phyloP scores from a whole-genome alignment of 1,140 invertebrate species.

The Drosophila tani region DNA sequence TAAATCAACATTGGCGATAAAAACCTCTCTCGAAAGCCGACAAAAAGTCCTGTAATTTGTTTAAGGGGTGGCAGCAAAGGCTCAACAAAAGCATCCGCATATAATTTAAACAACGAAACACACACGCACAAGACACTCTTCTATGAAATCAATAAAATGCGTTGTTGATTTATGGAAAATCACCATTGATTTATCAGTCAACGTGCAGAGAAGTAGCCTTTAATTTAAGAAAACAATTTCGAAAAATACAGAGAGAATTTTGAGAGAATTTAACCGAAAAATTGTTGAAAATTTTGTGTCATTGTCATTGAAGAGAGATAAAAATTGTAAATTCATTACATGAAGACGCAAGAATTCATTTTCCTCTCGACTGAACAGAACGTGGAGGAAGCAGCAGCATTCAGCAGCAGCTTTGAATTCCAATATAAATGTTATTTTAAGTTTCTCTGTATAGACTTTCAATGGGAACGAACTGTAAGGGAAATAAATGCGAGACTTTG shows the following conservation, averaged over 20 bases:
- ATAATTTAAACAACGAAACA: conserved; percentile 2
- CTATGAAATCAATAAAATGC: conserved; percentile 9
- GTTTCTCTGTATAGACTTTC: conserved; percentile 10
- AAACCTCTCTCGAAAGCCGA: conserved; percentile 2
- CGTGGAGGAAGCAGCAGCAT: too few species aligned
- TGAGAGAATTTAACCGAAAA: background rate
- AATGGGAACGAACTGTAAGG: conserved; percentile 5
- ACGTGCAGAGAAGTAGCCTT: too few species aligned
- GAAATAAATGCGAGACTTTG: background rate
- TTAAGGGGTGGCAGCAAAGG: conserved; percentile 8
- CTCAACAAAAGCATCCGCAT: conserved; percentile 1
- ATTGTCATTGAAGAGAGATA: conserved; percentile 3
- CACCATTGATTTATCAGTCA: too few species aligned
- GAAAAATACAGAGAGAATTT: too few species aligned
- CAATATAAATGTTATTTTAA: conserved; percentile 19
- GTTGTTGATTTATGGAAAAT: conserved; percentile 5
- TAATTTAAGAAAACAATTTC: too few species aligned
- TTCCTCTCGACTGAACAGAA: conserved; percentile 6
- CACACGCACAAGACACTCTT: background rate
- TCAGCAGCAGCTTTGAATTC: background rate
- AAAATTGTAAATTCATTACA: conserved; percentile 21
- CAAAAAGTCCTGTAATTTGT: conserved; percentile 12
- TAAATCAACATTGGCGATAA: conserved; percentile 19
- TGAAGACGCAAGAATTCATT: conserved; percentile 11
- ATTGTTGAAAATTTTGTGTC: background rate